Base-by-base conservation (phyloP, 2,888 invertebrate species). In the Chelonus formosanus region DNA sequence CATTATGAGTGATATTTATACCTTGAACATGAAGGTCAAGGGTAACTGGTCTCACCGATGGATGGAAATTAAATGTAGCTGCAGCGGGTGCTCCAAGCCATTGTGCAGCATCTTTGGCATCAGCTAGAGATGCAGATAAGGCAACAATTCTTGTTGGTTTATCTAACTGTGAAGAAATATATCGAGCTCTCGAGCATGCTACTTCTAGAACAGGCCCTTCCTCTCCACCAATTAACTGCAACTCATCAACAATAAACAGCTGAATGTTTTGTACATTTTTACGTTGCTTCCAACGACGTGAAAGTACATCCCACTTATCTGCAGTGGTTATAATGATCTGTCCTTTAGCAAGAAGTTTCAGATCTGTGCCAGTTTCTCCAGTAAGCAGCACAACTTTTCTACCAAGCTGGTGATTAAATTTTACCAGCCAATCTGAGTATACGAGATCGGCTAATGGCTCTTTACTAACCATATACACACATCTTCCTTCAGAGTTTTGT, bases 221-320 rank as follows among this genome's bases (percentile, higher is more conserved):
- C 75, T 94, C 94, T 0, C 95, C 95, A 0, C 95, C 95, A 61
- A 95, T 88, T 68, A 96, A 85, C 78, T 99, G 98, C 34, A 99
- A 86, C 75, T 99, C 98, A 80, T 99, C 99, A 20, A 96, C 96
- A 68, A 99, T 95, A 84, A 99, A 97, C 10, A 99, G 87, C 68
- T 96, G 94, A 5, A 99, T 92, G 78, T 96, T 97, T 80, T 98
- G 98, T 0, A 99, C 98, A 82, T 97, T 97, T 85, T 98, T 98
- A 43, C 99, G 89, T 78, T 99, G 98, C 78, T 99, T 99, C 99
- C 99, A 99, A 71, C 99, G 89, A 63, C 99, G 88, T 0, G 99
- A 99, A 3, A 99, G 86, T 3, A 99, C 96, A 82, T 99, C 99
- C 99, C 99, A 99, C 77, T 97, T 97, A 80, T 98, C 98, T 0